These are phyloP conservation scores for Dolomedes plantarius DNA, from an alignment of 2,888 invertebrate species.

Conservation along the genomic window DNA sequence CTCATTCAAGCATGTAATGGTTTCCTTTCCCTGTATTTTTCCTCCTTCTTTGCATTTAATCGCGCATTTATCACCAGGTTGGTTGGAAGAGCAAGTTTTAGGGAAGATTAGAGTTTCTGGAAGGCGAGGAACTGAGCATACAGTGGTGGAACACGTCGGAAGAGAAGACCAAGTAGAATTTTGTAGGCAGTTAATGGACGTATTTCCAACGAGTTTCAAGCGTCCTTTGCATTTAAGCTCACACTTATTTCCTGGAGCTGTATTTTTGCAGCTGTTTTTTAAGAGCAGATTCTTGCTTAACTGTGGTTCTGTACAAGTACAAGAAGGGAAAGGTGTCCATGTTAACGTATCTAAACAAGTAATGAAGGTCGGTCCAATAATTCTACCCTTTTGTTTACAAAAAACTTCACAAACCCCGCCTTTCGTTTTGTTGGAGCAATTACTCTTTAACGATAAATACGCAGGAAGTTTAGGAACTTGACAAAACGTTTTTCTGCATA, in stretches of 20 bases:
- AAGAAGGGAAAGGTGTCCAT: conserved; percentile 21
- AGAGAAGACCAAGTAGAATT: conserved; percentile 7
- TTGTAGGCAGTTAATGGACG: conserved; percentile 2
- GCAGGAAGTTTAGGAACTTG: background rate
- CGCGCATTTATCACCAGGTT: background rate
- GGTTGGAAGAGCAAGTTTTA: background rate
- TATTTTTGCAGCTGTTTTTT: background rate
- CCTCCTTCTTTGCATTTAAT: background rate
- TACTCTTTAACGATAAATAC: background rate
- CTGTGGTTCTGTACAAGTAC: conserved; percentile 24
- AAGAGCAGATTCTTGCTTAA: background rate
- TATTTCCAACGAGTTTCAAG: background rate
- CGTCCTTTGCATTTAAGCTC: conserved; percentile 2
- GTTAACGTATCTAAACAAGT: background rate
- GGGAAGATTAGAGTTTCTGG: background rate
- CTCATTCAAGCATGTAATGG: background rate
- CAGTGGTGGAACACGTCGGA: conserved; percentile 2
- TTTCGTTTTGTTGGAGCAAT: background rate
- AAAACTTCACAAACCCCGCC: background rate
- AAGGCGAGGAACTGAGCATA: background rate
- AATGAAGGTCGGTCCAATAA: background rate
- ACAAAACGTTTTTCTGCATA: background rate
- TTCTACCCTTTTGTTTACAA: conserved; percentile 9
- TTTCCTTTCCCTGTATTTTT: background rate
- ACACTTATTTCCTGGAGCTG: background rate